Evolutionary conservation across 2,797 vertebrate species (phyloP), one percentile per base, ranked within the genome.

Genomic region (Prionace glauca): DNA sequence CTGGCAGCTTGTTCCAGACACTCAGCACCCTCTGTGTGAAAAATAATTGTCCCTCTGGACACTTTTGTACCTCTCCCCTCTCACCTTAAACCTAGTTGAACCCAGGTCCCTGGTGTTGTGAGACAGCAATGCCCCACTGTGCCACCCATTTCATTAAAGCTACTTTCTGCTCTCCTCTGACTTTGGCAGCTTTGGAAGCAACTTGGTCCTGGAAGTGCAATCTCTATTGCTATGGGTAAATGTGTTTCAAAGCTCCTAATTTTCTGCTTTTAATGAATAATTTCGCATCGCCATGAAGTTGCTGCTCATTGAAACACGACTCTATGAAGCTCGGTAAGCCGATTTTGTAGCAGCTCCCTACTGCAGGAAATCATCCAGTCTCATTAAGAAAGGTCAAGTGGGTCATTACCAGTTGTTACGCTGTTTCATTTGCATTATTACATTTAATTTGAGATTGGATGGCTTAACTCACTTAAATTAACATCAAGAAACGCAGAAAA

Each of bases 321-420:
- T 94, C 74, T 77, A 74, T 95, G 71, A n/a, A 29, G 45, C 29
- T 72, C 56, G 67, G 16, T 45, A 67, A 69, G 65, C 14, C 26
- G 1, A 10, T 67, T 92, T n/a, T n/a, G 3, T 36, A 26, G 12
- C 18, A 93, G 41, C 12, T 71, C 29, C 67, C 67, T 50, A 26
- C 45, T 77, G 41, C 45, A 20, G 41, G 50, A 72, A 45, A 71
- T 56, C 67, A 94, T 14, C 22, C 71, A 74, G 12, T 56, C 24
- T 95, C 93, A 72, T 95, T 95, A 95, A n/a, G 45, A 95, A 95
- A 95, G 50, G 93, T 77, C 93, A 95, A 95, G 93, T 74, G 93
- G 69, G 67, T 74, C 71, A 72, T 77, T 95, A 74, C 26, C 41
- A 95, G 71, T 56, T 56, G 36, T 56, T 56, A 74, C 74, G 50